Evolutionary conservation across 2,113 vertebrate species (phyloP).

Genomic region (Cercopithecus mona): DNA sequence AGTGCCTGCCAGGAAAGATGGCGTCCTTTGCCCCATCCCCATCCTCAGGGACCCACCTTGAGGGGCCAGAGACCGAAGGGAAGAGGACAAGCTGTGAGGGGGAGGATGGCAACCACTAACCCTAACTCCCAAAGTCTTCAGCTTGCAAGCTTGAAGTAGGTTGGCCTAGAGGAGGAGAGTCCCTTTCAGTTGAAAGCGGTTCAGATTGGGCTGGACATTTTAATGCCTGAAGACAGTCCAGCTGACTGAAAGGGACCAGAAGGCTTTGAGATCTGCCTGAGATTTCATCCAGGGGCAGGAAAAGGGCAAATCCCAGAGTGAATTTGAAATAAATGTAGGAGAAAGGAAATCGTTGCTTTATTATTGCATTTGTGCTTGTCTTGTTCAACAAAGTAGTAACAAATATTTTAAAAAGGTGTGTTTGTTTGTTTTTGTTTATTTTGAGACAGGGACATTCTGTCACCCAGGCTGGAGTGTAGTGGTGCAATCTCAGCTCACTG

Average conservation of each 20-base stretch:
- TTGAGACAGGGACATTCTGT: no score
- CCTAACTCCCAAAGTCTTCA: neutral
- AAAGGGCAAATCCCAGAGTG: neutral
- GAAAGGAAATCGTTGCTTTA: neutral
- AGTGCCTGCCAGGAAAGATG: no score
- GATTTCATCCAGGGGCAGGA: neutral
- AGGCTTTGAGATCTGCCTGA: neutral
- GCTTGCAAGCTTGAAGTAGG: neutral
- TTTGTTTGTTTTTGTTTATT: no score
- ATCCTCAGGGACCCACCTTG: neutral
- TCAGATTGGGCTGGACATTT: neutral
- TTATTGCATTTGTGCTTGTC: neutral
- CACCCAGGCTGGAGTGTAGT: no score
- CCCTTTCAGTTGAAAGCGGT: neutral
- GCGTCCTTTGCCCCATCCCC: fast-evolving
- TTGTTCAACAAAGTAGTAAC: neutral
- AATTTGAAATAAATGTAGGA: neutral
- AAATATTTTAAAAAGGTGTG: neutral
- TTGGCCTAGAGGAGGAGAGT: neutral
- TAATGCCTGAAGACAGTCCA: neutral
- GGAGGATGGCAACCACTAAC: neutral
- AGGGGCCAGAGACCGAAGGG: neutral
- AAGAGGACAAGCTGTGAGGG: neutral
- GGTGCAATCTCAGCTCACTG: no score
- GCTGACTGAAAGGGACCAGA: neutral